Evolutionary conservation across 2,113 vertebrate species (phyloP).

Genomic region (Pluvianellus socialis): DNA sequence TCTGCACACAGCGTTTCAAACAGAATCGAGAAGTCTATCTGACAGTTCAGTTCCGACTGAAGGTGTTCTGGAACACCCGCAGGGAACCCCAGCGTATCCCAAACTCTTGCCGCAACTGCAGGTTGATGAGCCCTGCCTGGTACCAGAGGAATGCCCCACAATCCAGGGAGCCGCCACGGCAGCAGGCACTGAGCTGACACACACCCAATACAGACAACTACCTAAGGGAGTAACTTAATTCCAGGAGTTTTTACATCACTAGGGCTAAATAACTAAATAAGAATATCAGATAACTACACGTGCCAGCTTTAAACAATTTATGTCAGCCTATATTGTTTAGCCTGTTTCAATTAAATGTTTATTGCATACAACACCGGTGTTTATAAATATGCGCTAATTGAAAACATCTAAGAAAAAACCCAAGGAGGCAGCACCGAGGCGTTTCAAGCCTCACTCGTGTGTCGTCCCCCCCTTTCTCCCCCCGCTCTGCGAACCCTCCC

Average conservation of each 20-base stretch:
- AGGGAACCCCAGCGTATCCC: rapidly evolving
- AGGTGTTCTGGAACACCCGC: background rate
- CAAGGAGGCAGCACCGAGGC: background rate
- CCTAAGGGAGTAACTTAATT: rapidly evolving
- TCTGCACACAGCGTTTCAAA: background rate
- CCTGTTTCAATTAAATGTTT: rapidly evolving
- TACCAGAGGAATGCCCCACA: rapidly evolving
- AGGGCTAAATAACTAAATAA: background rate
- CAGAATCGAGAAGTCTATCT: no score
- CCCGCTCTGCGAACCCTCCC: background rate
- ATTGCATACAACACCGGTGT: rapidly evolving
- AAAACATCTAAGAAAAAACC: rapidly evolving
- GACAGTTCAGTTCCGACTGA: rapidly evolving
- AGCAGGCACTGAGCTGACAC: rapidly evolving
- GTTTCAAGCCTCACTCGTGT: background rate
- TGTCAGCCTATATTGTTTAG: rapidly evolving
- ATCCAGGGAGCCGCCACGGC: rapidly evolving
- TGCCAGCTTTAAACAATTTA: background rate
- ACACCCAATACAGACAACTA: rapidly evolving
- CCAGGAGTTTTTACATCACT: no score
- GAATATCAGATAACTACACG: background rate
- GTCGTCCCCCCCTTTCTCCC: no score
- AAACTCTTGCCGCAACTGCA: rapidly evolving
- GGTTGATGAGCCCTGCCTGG: no score
- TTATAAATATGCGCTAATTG: rapidly evolving